phyloP scores from a whole-genome alignment of 2,113 vertebrate species.

The rat (Rattus norvegicus) region DNA sequence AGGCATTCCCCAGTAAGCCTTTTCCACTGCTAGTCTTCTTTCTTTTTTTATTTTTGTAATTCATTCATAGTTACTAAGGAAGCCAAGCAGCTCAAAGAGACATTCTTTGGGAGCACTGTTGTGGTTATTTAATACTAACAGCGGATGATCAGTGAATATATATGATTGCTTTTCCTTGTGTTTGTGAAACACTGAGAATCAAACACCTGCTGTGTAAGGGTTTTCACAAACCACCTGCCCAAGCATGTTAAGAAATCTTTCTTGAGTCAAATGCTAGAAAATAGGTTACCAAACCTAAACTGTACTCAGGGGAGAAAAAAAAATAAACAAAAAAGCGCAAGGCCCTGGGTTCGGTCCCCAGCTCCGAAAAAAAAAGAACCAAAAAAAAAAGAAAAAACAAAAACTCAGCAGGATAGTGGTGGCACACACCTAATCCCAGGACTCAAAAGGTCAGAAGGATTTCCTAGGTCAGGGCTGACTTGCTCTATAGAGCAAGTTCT shows the following conservation, averaged over 20 bases:
- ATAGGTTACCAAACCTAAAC: neutral
- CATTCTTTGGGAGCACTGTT: neutral
- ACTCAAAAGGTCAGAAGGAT: neutral
- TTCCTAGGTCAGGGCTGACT: neutral
- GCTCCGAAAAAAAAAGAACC: no score
- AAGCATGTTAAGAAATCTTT: neutral
- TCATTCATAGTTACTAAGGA: neutral
- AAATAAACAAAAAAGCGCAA: no score
- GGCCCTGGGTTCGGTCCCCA: no score
- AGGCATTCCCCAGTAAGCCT: neutral
- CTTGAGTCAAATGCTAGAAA: neutral
- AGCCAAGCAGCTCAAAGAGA: neutral
- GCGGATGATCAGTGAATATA: neutral
- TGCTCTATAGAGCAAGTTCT: neutral
- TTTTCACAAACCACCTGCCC: neutral
- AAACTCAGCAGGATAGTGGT: neutral
- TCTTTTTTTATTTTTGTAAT: neutral
- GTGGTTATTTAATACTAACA: neutral
- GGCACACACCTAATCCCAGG: neutral
- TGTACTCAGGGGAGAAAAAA: neutral
- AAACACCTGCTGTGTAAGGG: neutral
- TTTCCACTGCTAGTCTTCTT: neutral
- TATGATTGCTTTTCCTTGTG: neutral
- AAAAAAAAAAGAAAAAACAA: no score
- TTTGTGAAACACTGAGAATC: neutral